phyloP scores from a whole-genome alignment of 2,113 vertebrate genomes.

The Alligator sinensis region DNA sequence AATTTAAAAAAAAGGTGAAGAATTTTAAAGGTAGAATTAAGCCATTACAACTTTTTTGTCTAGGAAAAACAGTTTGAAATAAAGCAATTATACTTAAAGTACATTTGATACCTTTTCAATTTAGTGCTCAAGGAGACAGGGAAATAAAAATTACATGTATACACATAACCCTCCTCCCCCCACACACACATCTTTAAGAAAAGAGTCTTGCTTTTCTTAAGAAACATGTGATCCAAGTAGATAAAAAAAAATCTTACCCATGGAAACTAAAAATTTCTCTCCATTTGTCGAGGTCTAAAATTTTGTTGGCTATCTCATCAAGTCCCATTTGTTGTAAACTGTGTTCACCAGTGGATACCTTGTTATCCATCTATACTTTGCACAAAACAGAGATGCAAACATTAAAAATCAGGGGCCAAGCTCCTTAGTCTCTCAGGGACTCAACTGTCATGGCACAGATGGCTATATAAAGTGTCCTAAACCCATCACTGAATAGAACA shows the following conservation, averaged over 20 bases:
- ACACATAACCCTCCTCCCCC: no score
- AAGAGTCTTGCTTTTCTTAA: not conserved
- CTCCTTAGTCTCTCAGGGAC: not conserved
- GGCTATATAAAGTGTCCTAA: not conserved
- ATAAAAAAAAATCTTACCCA: slow-evolving; percentile 69
- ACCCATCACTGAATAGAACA: not conserved
- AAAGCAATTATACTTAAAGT: not conserved
- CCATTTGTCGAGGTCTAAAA: slow-evolving; percentile 82
- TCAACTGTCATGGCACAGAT: not conserved
- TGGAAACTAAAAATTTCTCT: slow-evolving; percentile 79
- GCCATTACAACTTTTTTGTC: not conserved
- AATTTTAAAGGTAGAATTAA: not conserved
- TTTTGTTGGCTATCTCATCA: slow-evolving; percentile 75
- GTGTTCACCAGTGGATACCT: not conserved
- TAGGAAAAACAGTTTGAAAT: not conserved
- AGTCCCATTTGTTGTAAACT: slow-evolving; percentile 50
- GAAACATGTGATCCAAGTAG: not conserved
- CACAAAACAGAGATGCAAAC: not conserved
- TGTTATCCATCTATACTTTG: slow-evolving; percentile 49
- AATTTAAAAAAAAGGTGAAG: slow-evolving; percentile 57
- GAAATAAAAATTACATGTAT: not conserved
- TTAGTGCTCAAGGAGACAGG: not conserved
- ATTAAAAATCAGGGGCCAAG: not conserved
- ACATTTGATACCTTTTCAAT: not conserved
- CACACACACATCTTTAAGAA: not conserved